Conservation (phyloP, 2,888 invertebrate genomes). For the Leptopilina syphax region DNA sequence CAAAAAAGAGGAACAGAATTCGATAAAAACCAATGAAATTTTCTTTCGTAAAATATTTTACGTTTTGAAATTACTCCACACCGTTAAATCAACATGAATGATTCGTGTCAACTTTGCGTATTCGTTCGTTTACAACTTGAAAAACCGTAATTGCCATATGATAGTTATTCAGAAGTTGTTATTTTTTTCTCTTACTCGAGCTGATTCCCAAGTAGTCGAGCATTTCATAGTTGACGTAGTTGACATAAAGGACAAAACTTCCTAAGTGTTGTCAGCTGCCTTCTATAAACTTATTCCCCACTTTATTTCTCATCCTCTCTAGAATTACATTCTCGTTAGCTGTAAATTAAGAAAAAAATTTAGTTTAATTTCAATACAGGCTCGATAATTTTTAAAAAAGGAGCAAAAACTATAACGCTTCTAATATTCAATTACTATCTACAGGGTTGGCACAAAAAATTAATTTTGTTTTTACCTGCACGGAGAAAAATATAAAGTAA, state of each 20-base stretch:
- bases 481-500: too few relatives aligned
- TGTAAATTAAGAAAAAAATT: neutral
- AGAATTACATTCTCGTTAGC: neutral
- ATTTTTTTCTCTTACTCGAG: neutral
- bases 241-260: conserved; percentile 13
- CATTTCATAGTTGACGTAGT: neutral
- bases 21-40: too few relatives aligned
- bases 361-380: neutral
- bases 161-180: conserved; percentile 9
- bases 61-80: conserved; percentile 39
- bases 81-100: conserved; percentile 43
- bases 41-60: conserved; percentile 28
- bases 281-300: neutral
- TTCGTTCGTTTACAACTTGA: conserved; percentile 42
- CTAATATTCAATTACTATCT: too few relatives aligned
- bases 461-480: too few relatives aligned
- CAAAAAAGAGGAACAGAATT: too few relatives aligned
- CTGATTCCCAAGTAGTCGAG: neutral
- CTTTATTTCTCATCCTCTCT: neutral
- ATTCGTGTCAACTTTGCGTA: conserved; percentile 35
- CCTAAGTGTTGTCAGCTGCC: conserved; percentile 21
- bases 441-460: too few relatives aligned
- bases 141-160: conserved; percentile 24
- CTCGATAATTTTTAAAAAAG: too few relatives aligned
- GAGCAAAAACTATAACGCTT: too few relatives aligned